Percentiles rank a stretch among this genome's conserved stretches.
phyloP scores from a whole-genome alignment of 2,888 invertebrate genomes.

The Leptopterna dolabrata region DNA sequence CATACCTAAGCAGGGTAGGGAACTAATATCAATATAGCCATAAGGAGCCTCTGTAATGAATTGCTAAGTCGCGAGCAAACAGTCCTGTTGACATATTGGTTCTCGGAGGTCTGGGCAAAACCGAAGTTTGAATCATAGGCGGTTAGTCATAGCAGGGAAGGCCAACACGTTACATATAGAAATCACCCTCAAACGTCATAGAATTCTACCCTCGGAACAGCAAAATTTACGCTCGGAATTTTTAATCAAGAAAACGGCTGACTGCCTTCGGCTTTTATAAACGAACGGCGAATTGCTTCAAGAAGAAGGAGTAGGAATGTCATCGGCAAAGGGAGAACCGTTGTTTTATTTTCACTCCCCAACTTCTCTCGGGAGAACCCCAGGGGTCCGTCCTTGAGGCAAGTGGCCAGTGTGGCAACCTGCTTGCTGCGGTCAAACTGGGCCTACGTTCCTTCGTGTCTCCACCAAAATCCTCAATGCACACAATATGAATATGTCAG shows the following conservation, averaged over 20 bases:
- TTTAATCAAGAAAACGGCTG: background rate
- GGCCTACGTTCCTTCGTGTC: conserved; percentile 31
- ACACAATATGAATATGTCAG: background rate
- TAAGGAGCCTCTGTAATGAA: background rate
- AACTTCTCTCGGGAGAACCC: background rate
- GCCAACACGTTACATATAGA: background rate
- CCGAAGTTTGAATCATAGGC: background rate
- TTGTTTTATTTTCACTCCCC: conserved; percentile 36
- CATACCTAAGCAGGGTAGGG: no score
- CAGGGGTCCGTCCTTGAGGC: conserved; percentile 27
- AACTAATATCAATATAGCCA: background rate
- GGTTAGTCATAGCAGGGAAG: background rate
- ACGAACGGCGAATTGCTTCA: background rate
- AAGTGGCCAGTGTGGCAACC: conserved; percentile 37
- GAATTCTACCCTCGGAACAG: background rate
- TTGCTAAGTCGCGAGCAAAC: background rate
- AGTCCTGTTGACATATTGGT: background rate
- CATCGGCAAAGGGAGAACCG: conserved; percentile 33
- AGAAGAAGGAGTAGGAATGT: conserved; percentile 20
- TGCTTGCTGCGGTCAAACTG: conserved; percentile 35
- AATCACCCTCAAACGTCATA: background rate
- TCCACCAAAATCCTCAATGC: conserved; percentile 18
- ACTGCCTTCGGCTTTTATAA: background rate
- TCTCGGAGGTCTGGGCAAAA: background rate
- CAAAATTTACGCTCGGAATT: background rate